phyloP scores from a whole-genome alignment of 1,140 invertebrate species.

The Cotesia glomerata region DNA sequence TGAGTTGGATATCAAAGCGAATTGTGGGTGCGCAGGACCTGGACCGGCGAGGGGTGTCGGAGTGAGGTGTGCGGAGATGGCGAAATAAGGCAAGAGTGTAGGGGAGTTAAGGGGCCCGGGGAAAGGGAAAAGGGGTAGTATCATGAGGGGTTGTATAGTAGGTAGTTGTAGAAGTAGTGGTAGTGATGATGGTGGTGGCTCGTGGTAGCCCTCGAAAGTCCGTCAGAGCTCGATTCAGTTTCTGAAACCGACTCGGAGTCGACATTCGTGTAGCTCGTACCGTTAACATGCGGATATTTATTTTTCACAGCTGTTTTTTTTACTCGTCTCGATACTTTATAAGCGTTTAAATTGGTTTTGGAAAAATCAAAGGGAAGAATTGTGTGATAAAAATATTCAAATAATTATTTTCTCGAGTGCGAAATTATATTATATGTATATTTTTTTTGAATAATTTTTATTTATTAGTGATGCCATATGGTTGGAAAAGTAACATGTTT shows the following conservation, averaged over 20 bases:
- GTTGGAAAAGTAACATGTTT: no score
- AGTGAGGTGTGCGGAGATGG: neutral
- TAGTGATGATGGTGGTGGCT: conserved; percentile 19
- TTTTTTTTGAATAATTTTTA: no score
- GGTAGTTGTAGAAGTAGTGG: conserved; percentile 20
- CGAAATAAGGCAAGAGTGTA: neutral
- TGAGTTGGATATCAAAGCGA: conserved; percentile 14
- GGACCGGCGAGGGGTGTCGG: neutral
- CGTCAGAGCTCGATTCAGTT: conserved; percentile 25
- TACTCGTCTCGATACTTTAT: neutral
- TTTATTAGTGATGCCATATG: no score
- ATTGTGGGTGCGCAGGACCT: conserved; percentile 1
- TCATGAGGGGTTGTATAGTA: neutral
- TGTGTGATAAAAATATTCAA: neutral
- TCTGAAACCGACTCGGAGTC: conserved; percentile 24
- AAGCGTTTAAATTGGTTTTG: neutral
- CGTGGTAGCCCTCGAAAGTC: conserved; percentile 13
- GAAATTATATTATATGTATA: neutral
- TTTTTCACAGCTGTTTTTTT: neutral
- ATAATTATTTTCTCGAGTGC: no score
- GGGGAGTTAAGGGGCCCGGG: neutral
- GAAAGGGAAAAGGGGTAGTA: neutral
- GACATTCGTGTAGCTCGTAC: conserved; percentile 4
- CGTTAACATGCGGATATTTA: neutral
- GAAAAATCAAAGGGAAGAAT: neutral